These are phyloP conservation scores for Caenorhabditis remanei DNA, from an alignment of 1,140 invertebrate genomes.

Conservation along the genomic window DNA sequence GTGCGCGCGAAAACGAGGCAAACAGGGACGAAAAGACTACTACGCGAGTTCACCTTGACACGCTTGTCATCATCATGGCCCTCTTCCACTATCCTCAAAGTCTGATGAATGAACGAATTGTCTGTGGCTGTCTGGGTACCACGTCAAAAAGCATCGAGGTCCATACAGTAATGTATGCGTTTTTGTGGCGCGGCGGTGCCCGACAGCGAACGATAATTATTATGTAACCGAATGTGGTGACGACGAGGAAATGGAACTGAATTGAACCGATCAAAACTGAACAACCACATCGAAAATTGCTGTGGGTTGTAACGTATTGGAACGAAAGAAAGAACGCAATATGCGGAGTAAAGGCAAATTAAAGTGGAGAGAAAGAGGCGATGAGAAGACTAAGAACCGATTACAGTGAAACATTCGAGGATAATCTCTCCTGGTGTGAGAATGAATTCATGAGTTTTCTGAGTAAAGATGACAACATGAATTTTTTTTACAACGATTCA, in stretches of 20 bases:
- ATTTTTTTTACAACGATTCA: too few species aligned
- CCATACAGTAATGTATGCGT: background rate
- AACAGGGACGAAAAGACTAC: conserved; percentile 48
- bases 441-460: too few species aligned
- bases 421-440: too few species aligned
- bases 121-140: conserved; percentile 29
- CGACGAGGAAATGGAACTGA: background rate
- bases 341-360: background rate
- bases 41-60: conserved; percentile 53
- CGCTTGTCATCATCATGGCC: conserved; percentile 50
- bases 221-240: conserved; percentile 5
- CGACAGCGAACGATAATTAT: conserved; percentile 46
- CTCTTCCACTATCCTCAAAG: conserved; percentile 8
- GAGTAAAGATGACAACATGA: too few species aligned
- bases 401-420: too few species aligned
- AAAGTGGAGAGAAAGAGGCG: background rate
- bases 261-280: conserved; percentile 43
- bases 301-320: background rate
- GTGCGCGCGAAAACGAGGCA: conserved; percentile 53
- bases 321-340: background rate
- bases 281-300: conserved; percentile 31
- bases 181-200: conserved; percentile 15
- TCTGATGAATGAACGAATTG: conserved; percentile 49
- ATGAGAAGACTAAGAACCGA: background rate
- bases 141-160: background rate